Evolutionary conservation across 2,113 vertebrate species (phyloP).

Genomic region (Crypturellus undulatus): DNA sequence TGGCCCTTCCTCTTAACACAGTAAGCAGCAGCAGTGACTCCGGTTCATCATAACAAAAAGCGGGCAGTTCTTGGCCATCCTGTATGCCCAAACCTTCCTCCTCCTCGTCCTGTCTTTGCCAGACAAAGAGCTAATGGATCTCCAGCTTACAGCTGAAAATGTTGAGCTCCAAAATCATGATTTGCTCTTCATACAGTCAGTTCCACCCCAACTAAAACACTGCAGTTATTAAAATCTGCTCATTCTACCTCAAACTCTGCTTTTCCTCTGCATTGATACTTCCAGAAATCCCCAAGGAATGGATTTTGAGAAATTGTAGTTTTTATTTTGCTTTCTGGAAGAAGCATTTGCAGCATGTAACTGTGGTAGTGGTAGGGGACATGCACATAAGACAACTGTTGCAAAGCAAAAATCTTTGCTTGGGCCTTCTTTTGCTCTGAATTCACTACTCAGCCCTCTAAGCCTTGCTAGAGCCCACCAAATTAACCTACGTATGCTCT

Average conservation of each 20-base stretch:
- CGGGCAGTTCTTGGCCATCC: not conserved
- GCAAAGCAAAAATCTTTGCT: not conserved
- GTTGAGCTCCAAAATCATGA: not conserved
- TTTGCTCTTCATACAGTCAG: not conserved
- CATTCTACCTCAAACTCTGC: not conserved
- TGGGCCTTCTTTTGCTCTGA: not conserved
- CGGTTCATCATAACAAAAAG: not conserved
- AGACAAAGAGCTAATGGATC: not conserved
- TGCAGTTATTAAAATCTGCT: not conserved
- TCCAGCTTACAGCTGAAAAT: not conserved
- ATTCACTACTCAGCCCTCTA: not conserved
- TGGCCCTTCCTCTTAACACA: not conserved
- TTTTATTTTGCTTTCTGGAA: too few relatives aligned
- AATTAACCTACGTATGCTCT: not conserved
- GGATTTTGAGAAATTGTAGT: not conserved
- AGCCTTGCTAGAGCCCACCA: not conserved
- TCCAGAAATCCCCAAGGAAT: not conserved
- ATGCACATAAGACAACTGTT: not conserved
- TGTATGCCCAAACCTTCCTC: not conserved
- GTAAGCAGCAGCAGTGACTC: not conserved
- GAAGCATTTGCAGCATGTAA: too few relatives aligned
- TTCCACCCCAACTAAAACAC: not conserved
- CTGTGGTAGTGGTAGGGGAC: too few relatives aligned
- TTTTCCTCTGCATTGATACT: not conserved
- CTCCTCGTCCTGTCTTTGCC: not conserved